phyloP scores from a whole-genome alignment of 2,888 invertebrate species.

The Drosophila pseudotalamancana region DNA sequence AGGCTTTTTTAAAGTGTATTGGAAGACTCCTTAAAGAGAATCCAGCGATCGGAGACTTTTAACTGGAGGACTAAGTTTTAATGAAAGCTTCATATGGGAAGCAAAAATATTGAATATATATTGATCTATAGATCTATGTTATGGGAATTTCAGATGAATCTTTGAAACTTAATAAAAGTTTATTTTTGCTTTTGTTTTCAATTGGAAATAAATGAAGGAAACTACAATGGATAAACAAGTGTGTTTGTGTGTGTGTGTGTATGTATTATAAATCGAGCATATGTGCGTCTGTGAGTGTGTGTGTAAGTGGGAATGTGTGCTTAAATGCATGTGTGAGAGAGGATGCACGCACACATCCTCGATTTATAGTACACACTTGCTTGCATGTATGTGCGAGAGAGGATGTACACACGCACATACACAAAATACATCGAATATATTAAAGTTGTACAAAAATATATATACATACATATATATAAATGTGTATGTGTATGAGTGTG shows the following conservation, averaged over 20 bases:
- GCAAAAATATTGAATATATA: too few species aligned
- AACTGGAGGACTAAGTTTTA: too few species aligned
- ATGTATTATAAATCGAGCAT: neutral
- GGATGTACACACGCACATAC: too few species aligned
- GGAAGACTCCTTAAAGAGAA: too few species aligned
- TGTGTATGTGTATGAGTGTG: neutral
- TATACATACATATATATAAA: neutral
- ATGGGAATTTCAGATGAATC: neutral
- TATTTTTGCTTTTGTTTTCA: slow-evolving; percentile 3
- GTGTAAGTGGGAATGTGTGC: neutral
- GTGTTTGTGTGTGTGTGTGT: neutral
- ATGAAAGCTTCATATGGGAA: too few species aligned
- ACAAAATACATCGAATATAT: too few species aligned
- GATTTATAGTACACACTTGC: too few species aligned
- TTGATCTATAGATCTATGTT: too few species aligned
- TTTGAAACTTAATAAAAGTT: slow-evolving; percentile 26
- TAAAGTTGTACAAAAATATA: neutral
- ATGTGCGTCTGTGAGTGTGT: slow-evolving; percentile 1
- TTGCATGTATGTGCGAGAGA: too few species aligned
- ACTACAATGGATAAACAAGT: slow-evolving; percentile 46
- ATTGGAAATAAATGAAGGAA: slow-evolving; percentile 47
- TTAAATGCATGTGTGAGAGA: slow-evolving; percentile 12
- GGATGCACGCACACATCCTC: too few species aligned
- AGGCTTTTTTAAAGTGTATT: too few species aligned
- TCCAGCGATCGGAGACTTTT: too few species aligned